Percentiles rank a stretch among this genome's conserved stretches.
Evolutionary conservation across 1,140 invertebrate species (phyloP).

Genomic region (Trichonephila clavata): DNA sequence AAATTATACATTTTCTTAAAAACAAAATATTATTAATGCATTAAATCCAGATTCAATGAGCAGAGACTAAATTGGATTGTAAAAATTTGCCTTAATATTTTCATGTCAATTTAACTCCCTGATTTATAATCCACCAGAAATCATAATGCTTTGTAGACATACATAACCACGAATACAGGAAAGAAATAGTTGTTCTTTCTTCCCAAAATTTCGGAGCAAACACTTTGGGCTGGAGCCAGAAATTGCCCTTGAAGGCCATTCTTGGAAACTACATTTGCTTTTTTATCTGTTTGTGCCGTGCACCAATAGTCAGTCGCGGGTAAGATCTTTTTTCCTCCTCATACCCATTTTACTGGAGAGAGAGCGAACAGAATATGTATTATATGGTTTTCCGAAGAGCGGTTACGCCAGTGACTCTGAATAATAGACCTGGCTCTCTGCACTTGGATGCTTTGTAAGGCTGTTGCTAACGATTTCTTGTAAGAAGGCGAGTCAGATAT

Average conservation of each 20-base stretch:
- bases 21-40: no score
- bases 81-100: background rate
- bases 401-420: conserved; percentile 51
- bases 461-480: conserved; percentile 39
- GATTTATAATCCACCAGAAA: background rate
- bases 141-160: background rate
- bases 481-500: conserved; percentile 1
- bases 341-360: conserved; percentile 39
- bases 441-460: conserved; percentile 39
- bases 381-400: conserved; percentile 64
- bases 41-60: no score
- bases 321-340: conserved; percentile 36
- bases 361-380: conserved; percentile 55
- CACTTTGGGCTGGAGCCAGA: conserved; percentile 64
- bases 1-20: no score
- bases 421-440: conserved; percentile 33
- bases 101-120: background rate
- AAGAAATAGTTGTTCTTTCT: conserved; percentile 42
- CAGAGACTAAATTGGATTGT: no score
- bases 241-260: conserved; percentile 59
- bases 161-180: conserved; percentile 16
- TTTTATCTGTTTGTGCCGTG: conserved; percentile 77
- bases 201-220: conserved; percentile 2
- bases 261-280: conserved; percentile 55
- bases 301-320: background rate